A percentile compares a stretch with the other conserved stretches of the same genome.
phyloP scores from a whole-genome alignment of 1,140 invertebrate species.

The Brachystomella parvula region DNA sequence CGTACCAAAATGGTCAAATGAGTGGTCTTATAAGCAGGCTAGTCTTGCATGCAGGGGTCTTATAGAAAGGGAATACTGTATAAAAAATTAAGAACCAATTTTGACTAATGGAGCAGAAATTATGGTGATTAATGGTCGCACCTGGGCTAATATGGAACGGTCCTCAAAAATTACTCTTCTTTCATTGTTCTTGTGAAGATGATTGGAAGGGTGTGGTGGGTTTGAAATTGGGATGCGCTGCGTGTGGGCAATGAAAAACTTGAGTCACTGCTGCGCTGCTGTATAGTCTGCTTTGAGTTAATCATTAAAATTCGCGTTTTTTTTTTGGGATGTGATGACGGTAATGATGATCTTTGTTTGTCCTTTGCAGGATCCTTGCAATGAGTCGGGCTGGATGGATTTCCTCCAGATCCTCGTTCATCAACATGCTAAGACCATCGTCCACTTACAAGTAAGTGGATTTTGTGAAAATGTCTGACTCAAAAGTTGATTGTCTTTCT shows the following conservation, averaged over 20 bases:
- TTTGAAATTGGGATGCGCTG: not conserved
- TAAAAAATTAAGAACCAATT: not conserved
- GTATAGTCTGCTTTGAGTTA: too few species aligned
- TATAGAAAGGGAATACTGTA: not conserved
- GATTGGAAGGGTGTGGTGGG: not conserved
- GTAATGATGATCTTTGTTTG: conserved; percentile 16
- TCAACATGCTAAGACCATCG: conserved; percentile 38
- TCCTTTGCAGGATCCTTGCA: conserved; percentile 20
- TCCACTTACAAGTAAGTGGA: conserved; percentile 33
- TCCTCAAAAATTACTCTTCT: not conserved
- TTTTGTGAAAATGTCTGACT: not conserved
- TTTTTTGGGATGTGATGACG: not conserved
- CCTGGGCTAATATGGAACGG: too few species aligned
- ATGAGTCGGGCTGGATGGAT: conserved; percentile 33
- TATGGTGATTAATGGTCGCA: not conserved
- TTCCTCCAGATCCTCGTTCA: conserved; percentile 37
- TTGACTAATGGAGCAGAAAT: not conserved
- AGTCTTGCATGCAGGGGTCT: not conserved
- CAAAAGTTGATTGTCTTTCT: not conserved
- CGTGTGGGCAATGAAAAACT: too few species aligned
- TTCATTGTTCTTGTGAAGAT: not conserved
- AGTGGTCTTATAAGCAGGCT: too few species aligned
- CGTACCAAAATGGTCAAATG: too few species aligned
- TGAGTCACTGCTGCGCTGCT: too few species aligned
- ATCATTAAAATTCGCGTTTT: not conserved